Conservation (phyloP, 1,140 invertebrate species). For the Rhopalosiphum padi region DNA sequence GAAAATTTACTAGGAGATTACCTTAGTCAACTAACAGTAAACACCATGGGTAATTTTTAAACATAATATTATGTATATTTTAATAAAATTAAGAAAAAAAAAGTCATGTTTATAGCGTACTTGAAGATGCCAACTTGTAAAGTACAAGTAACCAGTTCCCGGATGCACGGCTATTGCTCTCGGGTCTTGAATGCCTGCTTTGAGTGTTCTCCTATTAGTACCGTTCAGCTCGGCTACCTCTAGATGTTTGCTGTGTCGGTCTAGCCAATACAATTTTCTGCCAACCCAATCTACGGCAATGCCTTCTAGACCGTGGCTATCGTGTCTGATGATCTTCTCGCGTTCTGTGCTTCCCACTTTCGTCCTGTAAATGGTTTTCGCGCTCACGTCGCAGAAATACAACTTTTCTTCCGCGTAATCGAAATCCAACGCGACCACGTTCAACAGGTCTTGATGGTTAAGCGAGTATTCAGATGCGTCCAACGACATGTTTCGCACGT, state of each 20-base stretch:
- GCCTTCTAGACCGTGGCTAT: slow-evolving; percentile 94
- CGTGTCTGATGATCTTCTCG: slow-evolving; percentile 89
- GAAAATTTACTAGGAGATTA: neutral
- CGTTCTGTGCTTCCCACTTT: slow-evolving; percentile 65
- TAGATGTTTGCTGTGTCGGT: slow-evolving; percentile 91
- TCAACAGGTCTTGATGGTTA: slow-evolving; percentile 93
- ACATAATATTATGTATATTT: neutral
- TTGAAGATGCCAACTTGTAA: slow-evolving; percentile 93
- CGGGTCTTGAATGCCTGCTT: slow-evolving; percentile 88
- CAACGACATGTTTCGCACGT: slow-evolving; percentile 92
- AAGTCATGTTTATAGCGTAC: slow-evolving; percentile 59
- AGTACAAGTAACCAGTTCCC: slow-evolving; percentile 92
- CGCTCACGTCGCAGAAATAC: slow-evolving; percentile 94
- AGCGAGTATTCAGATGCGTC: slow-evolving; percentile 87
- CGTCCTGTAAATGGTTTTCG: slow-evolving; percentile 82
- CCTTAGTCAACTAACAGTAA: neutral
- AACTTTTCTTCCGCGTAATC: slow-evolving; percentile 83
- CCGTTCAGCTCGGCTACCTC: slow-evolving; percentile 93
- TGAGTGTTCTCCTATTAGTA: slow-evolving; percentile 85
- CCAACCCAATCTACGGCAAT: slow-evolving; percentile 96
- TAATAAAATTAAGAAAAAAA: slow-evolving; percentile 22
- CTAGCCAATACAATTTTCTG: slow-evolving; percentile 97
- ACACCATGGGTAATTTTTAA: neutral
- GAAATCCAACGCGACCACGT: slow-evolving; percentile 95
- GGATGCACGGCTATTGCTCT: slow-evolving; percentile 94